phyloP scores from a whole-genome alignment of 2,888 invertebrate genomes.

The Melangyna quadrimaculata region DNA sequence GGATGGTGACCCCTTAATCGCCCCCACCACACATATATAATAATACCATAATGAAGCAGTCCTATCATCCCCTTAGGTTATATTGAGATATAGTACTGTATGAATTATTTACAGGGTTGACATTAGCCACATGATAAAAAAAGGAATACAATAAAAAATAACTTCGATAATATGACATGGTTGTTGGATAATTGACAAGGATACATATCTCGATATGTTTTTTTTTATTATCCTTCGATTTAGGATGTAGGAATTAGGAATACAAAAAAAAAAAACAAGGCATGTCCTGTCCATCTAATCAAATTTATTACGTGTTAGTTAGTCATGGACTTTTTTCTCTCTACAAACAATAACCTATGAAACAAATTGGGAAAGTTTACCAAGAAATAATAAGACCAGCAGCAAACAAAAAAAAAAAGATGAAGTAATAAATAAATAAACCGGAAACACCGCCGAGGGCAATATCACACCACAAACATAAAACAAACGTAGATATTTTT shows the following conservation, averaged over 20 bases:
- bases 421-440: slow-evolving; percentile 70
- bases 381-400: not conserved
- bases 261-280: not conserved
- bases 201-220: slow-evolving; percentile 52
- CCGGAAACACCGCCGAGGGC: slow-evolving; percentile 67
- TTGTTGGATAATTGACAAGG: slow-evolving; percentile 71
- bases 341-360: not conserved
- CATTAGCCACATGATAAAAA: slow-evolving; percentile 33
- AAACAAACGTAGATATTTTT: slow-evolving; percentile 36
- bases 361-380: slow-evolving; percentile 60
- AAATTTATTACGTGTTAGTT: slow-evolving; percentile 72
- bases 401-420: slow-evolving; percentile 17
- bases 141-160: not conserved
- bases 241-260: not conserved
- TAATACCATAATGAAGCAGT: slow-evolving; percentile 60
- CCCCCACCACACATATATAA: slow-evolving; percentile 49
- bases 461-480: slow-evolving; percentile 29
- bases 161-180: slow-evolving; percentile 70
- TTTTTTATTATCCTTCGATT: slow-evolving; percentile 37
- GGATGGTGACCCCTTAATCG: slow-evolving; percentile 61
- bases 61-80: slow-evolving; percentile 66
- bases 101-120: slow-evolving; percentile 71
- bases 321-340: slow-evolving; percentile 49
- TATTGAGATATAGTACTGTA: not conserved
- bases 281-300: slow-evolving; percentile 65